phyloP scores from a whole-genome alignment of 2,797 vertebrate species.

The Gastrophryne carolinensis region DNA sequence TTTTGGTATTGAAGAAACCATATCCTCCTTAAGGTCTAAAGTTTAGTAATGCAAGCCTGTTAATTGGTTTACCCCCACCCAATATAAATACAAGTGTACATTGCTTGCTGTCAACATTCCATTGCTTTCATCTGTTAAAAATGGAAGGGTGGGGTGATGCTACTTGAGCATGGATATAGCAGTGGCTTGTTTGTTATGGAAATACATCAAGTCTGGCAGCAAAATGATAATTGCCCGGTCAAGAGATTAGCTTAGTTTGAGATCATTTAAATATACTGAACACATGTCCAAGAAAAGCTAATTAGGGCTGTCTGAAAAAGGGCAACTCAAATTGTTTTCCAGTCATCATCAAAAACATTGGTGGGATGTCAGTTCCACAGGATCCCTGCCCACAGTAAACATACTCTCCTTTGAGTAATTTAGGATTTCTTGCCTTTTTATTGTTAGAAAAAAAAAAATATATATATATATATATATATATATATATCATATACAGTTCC shows the following conservation, averaged over 20 bases:
- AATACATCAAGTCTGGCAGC: slow-evolving; percentile 7
- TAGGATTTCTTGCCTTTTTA: background rate
- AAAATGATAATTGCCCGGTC: slow-evolving; percentile 18
- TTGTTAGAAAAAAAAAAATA: slow-evolving; percentile 6
- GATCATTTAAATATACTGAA: slow-evolving; percentile 20
- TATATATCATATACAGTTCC: too few relatives aligned
- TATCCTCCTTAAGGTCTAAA: too few relatives aligned
- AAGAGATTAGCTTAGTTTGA: slow-evolving; percentile 27
- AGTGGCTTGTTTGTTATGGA: slow-evolving; percentile 29
- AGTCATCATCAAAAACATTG: slow-evolving; percentile 1
- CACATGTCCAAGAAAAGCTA: slow-evolving; percentile 28
- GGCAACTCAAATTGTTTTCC: slow-evolving; percentile 25
- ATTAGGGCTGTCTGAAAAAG: slow-evolving; percentile 36
- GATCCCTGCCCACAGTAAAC: slow-evolving; percentile 2
- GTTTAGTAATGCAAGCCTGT: too few relatives aligned
- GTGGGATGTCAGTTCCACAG: background rate
- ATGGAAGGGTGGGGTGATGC: background rate
- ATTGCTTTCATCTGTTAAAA: slow-evolving; percentile 16
- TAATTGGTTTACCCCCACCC: too few relatives aligned
- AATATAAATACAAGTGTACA: background rate
- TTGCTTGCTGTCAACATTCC: background rate
- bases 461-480: too few relatives aligned
- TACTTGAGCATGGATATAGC: background rate
- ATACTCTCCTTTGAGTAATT: slow-evolving; percentile 19
- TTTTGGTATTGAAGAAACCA: too few relatives aligned